These are phyloP conservation scores for Sphecodes monilicornis DNA, from an alignment of 2,888 invertebrate species.

Conservation along the genomic window DNA sequence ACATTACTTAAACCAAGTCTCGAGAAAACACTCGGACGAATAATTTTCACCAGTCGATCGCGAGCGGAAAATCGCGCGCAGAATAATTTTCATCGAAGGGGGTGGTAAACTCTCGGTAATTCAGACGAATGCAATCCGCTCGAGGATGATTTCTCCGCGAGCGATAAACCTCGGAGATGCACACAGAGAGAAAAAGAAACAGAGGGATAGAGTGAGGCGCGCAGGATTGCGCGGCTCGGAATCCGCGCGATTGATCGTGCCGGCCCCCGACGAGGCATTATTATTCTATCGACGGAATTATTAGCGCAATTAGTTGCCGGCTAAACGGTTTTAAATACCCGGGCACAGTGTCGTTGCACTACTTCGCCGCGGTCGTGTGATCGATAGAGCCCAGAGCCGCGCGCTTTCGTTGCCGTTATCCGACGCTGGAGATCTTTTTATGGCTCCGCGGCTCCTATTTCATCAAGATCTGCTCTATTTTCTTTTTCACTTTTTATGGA, in stretches of 20 bases:
- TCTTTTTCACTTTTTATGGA: not conserved
- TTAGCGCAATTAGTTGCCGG: constrained; percentile 64
- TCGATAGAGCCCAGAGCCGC: constrained; percentile 46
- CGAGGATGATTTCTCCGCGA: not conserved
- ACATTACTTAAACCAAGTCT: not conserved
- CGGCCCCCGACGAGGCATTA: constrained; percentile 37
- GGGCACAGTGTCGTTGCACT: constrained; percentile 41
- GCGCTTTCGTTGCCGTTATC: constrained; percentile 29
- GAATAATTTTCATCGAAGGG: not conserved
- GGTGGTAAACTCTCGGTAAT: not conserved
- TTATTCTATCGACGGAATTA: constrained; percentile 66
- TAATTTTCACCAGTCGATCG: not conserved
- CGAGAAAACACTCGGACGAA: no score
- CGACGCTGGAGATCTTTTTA: constrained; percentile 16
- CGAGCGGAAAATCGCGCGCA: not conserved
- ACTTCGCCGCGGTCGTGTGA: constrained; percentile 41
- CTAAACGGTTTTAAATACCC: constrained; percentile 65
- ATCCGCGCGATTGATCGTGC: constrained; percentile 44
- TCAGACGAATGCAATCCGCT: not conserved
- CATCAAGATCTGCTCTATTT: constrained; percentile 7
- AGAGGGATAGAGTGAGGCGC: not conserved
- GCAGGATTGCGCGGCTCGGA: not conserved
- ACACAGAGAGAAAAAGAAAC: not conserved
- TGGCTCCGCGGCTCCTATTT: not conserved
- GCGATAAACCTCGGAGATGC: not conserved